Percentiles rank a stretch among this genome's conserved stretches.
Evolutionary conservation across 2,888 invertebrate genomes (phyloP).

Genomic region (Shargacucullia verbasci): DNA sequence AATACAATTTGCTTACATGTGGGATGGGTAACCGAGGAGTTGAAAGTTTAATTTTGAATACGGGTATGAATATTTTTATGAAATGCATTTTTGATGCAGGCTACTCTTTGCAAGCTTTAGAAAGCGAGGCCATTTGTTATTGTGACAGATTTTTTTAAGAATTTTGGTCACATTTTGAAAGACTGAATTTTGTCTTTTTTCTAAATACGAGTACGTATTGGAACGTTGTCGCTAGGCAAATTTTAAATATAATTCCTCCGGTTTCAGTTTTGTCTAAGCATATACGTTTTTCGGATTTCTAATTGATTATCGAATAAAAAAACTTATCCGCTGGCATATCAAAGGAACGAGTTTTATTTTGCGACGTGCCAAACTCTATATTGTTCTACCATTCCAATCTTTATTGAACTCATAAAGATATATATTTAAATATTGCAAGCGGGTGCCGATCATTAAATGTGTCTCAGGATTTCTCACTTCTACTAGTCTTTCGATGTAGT

Average conservation of each 20-base stretch:
- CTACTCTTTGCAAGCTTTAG: neutral
- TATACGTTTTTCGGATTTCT: too few relatives aligned
- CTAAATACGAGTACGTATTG: too few relatives aligned
- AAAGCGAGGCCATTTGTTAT: constrained; percentile 11
- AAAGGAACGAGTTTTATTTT: too few relatives aligned
- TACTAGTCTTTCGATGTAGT: constrained; percentile 14
- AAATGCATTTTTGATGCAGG: constrained; percentile 4
- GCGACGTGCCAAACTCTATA: constrained; percentile 24
- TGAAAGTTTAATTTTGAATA: constrained; percentile 8
- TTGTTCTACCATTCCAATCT: constrained; percentile 6
- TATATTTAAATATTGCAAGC: constrained; percentile 24
- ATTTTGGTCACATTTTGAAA: neutral
- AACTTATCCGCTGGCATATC: too few relatives aligned
- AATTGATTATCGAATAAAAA: too few relatives aligned
- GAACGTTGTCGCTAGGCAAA: too few relatives aligned
- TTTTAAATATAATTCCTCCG: too few relatives aligned
- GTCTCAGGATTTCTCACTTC: constrained; percentile 5
- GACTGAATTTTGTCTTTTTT: too few relatives aligned
- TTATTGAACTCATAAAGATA: constrained; percentile 25
- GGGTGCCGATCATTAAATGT: constrained; percentile 33
- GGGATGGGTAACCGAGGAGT: constrained; percentile 1
- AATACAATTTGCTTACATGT: constrained; percentile 9
- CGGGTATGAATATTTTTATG: constrained; percentile 16
- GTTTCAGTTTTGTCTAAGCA: too few relatives aligned
- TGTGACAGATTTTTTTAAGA: constrained; percentile 1